phyloP scores from a whole-genome alignment of 1,140 invertebrate species.

The Drosophila kepulauana region DNA sequence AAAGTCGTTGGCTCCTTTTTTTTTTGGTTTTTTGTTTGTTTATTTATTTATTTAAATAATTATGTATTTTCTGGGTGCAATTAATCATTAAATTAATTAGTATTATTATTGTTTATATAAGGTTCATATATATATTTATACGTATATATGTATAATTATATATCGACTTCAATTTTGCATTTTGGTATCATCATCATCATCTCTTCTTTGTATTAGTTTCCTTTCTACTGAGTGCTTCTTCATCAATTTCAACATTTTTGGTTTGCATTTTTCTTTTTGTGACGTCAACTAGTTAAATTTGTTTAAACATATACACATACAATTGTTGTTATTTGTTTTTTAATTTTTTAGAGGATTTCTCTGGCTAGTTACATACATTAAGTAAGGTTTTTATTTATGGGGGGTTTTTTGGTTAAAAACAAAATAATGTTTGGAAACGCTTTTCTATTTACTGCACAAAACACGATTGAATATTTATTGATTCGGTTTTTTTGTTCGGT shows the following conservation, averaged over 20 bases:
- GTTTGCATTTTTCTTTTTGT: constrained; percentile 24
- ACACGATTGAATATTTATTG: constrained; percentile 28
- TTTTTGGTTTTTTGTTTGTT: constrained; percentile 53
- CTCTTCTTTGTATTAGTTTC: constrained; percentile 2
- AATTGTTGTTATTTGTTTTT: constrained; percentile 48
- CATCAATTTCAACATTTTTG: constrained; percentile 11
- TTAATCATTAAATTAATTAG: constrained; percentile 84
- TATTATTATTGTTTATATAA: constrained; percentile 84
- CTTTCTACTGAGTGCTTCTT: constrained; percentile 34
- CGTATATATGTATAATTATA: constrained; percentile 53
- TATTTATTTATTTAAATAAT: constrained; percentile 85
- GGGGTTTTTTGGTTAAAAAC: constrained; percentile 30
- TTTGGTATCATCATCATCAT: constrained; percentile 27
- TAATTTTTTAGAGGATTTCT: constrained; percentile 18
- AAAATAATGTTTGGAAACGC: constrained; percentile 58
- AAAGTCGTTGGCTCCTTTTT: background rate
- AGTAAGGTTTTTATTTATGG: constrained; percentile 19
- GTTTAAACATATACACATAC: constrained; percentile 56
- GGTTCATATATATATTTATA: constrained; percentile 73
- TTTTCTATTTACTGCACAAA: constrained; percentile 59
- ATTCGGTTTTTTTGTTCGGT: constrained; percentile 41
- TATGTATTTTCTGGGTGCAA: constrained; percentile 83
- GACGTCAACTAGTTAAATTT: constrained; percentile 38
- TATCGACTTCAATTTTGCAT: constrained; percentile 35
- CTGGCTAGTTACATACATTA: constrained; percentile 42